These are phyloP conservation scores for Eudyptes chrysolophus DNA, from an alignment of 2,113 vertebrate species.

Conservation along the genomic window DNA sequence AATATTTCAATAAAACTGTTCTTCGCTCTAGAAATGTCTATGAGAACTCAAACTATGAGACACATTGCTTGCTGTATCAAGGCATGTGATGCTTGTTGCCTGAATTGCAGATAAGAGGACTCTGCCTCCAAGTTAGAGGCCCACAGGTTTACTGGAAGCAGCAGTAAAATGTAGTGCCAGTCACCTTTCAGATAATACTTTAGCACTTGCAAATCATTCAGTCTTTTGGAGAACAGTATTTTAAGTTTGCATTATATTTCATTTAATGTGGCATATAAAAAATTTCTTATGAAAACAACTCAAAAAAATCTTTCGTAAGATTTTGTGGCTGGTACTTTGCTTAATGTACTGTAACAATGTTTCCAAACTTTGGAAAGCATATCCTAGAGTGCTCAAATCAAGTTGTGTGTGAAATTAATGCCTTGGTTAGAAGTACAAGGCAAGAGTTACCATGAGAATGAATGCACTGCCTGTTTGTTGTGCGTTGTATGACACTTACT, in stretches of 20 bases:
- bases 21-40: neutral
- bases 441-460: neutral
- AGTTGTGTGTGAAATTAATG: constrained; percentile 32
- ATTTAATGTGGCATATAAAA: neutral
- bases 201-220: neutral
- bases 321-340: constrained; percentile 17
- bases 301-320: neutral
- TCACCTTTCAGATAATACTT: neutral
- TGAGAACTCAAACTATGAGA: neutral
- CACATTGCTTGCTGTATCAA: neutral
- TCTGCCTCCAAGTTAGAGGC: neutral
- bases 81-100: neutral
- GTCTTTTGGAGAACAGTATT: neutral
- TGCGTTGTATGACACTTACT: neutral
- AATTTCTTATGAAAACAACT: neutral
- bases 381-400: neutral
- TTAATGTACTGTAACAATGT: neutral
- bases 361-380: constrained; percentile 22
- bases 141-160: neutral
- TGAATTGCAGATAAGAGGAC: neutral
- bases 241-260: neutral
- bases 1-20: neutral
- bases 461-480: neutral
- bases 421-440: constrained; percentile 15
- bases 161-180: neutral